Conservation (phyloP, 2,797 vertebrate genomes). For the Notolepis coatsorum region DNA sequence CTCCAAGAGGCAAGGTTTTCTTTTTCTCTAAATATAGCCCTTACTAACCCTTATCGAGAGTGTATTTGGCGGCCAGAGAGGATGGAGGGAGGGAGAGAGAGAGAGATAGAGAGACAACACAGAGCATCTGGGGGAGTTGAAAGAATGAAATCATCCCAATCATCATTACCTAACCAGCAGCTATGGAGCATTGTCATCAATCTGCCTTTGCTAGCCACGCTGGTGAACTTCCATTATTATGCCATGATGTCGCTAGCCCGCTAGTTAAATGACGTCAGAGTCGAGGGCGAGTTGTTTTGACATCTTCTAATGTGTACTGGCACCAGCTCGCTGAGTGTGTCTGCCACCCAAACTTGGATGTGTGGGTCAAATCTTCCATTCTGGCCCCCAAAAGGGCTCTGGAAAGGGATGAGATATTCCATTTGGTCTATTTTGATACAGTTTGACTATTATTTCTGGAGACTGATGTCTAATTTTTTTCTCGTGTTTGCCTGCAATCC, state of each 20-base stretch:
- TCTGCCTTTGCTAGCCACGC: constrained; percentile 49
- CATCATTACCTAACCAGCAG: constrained; percentile 57
- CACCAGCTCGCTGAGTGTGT: too few relatives aligned
- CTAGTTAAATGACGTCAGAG: constrained; percentile 23
- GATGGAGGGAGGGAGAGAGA: constrained; percentile 31
- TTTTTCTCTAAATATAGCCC: constrained; percentile 68
- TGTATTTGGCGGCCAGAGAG: constrained; percentile 45
- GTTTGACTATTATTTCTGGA: too few relatives aligned
- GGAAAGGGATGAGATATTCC: too few relatives aligned
- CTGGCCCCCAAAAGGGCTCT: too few relatives aligned
- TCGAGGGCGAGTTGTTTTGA: background rate
- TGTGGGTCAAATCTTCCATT: too few relatives aligned
- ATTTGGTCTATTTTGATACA: too few relatives aligned
- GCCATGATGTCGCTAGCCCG: constrained; percentile 11
- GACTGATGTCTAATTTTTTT: too few relatives aligned
- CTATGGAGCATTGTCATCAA: constrained; percentile 53
- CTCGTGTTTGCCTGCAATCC: too few relatives aligned
- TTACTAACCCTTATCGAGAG: constrained; percentile 54
- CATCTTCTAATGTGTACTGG: too few relatives aligned
- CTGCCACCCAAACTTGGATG: too few relatives aligned
- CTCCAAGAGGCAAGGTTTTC: constrained; percentile 23
- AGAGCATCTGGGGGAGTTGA: constrained; percentile 48
- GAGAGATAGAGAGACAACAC: background rate
- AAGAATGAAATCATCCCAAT: constrained; percentile 46
- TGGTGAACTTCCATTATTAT: constrained; percentile 41